phyloP scores from a whole-genome alignment of 2,113 vertebrate genomes.

The Acrocephalus arundinaceus region DNA sequence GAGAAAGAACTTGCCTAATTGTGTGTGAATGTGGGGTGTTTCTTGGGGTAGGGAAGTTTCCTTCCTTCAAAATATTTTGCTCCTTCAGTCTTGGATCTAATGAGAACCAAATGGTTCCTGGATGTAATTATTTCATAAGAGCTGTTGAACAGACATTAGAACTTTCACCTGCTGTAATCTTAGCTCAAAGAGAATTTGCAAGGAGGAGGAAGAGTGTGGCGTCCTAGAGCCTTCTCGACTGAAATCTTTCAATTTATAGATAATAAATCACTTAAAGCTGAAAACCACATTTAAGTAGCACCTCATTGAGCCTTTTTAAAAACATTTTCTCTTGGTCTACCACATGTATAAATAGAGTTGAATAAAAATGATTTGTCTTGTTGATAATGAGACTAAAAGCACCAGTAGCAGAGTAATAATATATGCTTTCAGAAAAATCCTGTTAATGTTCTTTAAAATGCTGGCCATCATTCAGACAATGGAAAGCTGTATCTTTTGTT shows the following conservation, averaged over 20 bases:
- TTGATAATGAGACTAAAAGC: conserved; percentile 35
- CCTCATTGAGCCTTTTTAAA: conserved; percentile 42
- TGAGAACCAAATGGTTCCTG: conserved; percentile 40
- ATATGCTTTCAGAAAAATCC: neutral
- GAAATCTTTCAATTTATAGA: conserved; percentile 38
- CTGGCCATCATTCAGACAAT: neutral
- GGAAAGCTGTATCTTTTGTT: neutral
- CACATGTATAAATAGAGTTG: conserved; percentile 30
- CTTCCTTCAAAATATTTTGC: neutral
- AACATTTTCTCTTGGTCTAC: conserved; percentile 55
- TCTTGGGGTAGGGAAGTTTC: neutral
- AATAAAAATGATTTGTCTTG: conserved; percentile 55
- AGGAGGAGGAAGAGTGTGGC: neutral
- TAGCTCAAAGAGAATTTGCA: neutral
- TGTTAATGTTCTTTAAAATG: conserved; percentile 12
- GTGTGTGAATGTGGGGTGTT: neutral
- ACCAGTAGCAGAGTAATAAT: conserved; percentile 24
- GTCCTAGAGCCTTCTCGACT: neutral
- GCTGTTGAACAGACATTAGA: conserved; percentile 16
- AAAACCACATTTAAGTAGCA: conserved; percentile 57
- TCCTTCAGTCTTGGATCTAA: neutral
- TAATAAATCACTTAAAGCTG: conserved; percentile 55
- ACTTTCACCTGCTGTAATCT: conserved; percentile 45
- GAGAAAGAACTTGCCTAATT: neutral
- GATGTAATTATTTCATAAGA: neutral